These are phyloP conservation scores for Xiphydria camelus DNA, from an alignment of 2,888 invertebrate species.

Conservation along the genomic window DNA sequence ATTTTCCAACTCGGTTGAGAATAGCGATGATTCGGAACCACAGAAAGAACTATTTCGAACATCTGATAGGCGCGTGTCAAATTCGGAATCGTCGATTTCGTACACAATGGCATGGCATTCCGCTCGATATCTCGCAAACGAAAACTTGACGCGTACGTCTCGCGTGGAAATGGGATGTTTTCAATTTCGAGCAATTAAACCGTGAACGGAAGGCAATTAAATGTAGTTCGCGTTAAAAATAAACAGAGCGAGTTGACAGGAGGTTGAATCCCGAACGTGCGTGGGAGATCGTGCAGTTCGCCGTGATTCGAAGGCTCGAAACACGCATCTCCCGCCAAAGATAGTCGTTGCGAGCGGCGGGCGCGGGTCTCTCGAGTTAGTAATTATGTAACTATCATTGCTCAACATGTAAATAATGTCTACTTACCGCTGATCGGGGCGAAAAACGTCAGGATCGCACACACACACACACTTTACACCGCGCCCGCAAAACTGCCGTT, in stretches of 20 bases:
- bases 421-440: conserved; percentile 53
- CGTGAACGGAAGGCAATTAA: no score
- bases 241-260: conserved; percentile 29
- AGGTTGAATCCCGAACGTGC: conserved; percentile 36
- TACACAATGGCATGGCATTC: no score
- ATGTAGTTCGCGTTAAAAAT: conserved; percentile 19
- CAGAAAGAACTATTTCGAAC: no score
- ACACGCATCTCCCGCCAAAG: conserved; percentile 24
- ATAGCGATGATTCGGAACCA: no score
- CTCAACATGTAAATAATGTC: conserved; percentile 48
- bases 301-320: conserved; percentile 9
- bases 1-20: no score
- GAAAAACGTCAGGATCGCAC: conserved; percentile 52
- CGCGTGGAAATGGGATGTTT: no score
- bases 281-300: conserved; percentile 35
- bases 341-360: conserved; percentile 3
- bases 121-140: no score
- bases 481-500: conserved; percentile 17
- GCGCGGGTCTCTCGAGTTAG: conserved; percentile 16
- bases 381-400: conserved; percentile 51
- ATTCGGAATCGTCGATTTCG: no score
- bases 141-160: no score
- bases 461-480: conserved; percentile 40
- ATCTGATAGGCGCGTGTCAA: no score
- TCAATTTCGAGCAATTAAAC: no score